Evolutionary conservation across 2,113 vertebrate species (phyloP), one percentile per base, ranked within the genome.

Genomic region (Lamprologus speciosus): DNA sequence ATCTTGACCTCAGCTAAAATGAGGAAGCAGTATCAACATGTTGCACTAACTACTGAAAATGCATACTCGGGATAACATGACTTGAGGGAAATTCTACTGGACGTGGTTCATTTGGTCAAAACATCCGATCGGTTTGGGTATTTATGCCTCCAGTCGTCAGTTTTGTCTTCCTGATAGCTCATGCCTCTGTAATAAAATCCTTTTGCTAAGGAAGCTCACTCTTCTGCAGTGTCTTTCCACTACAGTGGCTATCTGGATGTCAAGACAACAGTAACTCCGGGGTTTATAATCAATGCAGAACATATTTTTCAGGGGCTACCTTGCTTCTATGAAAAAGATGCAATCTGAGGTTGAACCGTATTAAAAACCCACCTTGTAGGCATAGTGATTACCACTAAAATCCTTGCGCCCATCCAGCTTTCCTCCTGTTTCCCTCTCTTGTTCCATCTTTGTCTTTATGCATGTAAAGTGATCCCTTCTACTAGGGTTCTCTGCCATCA

Each of bases 381-480:
- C 21, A 19, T 19, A 50, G 70, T 8, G 16, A 50, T 78, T 78
- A 1, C 9, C 26, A n/a, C 11, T 51, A 51, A 51, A 33, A 51
- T 78, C 2, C 45, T 78, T 78, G 45, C 10, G 2, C 3, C 45
- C 11, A 31, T 50, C 0, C 17, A 51, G 45, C 45, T 33, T 78
- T 13, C 10, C 26, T 31, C 17, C 45, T 6, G 10, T 9, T 78
- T 13, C 3, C 10, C 16, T 1, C 17, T 78, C 73, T 78, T 78
- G 45, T 50, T 33, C 45, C 5, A 78, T 78, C 26, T 78, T 51
- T 78, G 16, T 78, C 45, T 10, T n/a, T 9, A 50, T 14, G 26
- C 28, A 31, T 28, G 65, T 45, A 78, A 83, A 80, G 50, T 82
- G 87, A 87, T 82, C 55, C 37, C 21, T 33, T 31, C 81, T 58